These are phyloP conservation scores for Diadegma fenestrale DNA, from an alignment of 2,888 invertebrate species.

Conservation along the genomic window DNA sequence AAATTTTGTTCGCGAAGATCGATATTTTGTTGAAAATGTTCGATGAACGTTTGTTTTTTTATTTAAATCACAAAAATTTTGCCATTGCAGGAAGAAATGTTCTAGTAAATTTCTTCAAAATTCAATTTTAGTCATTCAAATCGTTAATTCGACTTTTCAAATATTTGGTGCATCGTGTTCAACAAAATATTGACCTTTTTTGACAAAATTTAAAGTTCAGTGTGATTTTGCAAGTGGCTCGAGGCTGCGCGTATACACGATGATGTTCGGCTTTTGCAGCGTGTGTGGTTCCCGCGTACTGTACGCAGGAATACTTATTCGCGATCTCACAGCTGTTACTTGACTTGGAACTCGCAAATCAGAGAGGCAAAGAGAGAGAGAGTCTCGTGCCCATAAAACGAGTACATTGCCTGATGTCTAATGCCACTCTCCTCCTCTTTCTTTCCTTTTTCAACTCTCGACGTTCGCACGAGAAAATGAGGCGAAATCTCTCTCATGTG, in stretches of 20 bases:
- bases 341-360: constrained; percentile 78
- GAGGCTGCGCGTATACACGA: constrained; percentile 64
- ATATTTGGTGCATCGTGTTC: too few species aligned
- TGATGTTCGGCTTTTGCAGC: constrained; percentile 79
- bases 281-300: constrained; percentile 76
- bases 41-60: too few species aligned
- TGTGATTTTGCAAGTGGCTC: constrained; percentile 76
- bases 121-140: too few species aligned
- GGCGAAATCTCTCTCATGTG: constrained; percentile 76
- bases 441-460: constrained; percentile 41
- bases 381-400: constrained; percentile 42
- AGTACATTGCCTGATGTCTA: constrained; percentile 36
- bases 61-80: too few species aligned
- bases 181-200: too few species aligned
- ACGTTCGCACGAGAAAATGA: constrained; percentile 76
- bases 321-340: constrained; percentile 62
- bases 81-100: too few species aligned
- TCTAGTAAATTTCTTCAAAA: too few species aligned
- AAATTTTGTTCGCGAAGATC: too few species aligned
- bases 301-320: constrained; percentile 63
- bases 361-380: constrained; percentile 64
- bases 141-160: too few species aligned
- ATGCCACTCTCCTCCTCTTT: constrained; percentile 16
- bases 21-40: too few species aligned
- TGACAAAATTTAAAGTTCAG: too few species aligned